These are phyloP conservation scores for Spodoptera frugiperda DNA, from an alignment of 1,140 invertebrate species.

Conservation along the genomic window DNA sequence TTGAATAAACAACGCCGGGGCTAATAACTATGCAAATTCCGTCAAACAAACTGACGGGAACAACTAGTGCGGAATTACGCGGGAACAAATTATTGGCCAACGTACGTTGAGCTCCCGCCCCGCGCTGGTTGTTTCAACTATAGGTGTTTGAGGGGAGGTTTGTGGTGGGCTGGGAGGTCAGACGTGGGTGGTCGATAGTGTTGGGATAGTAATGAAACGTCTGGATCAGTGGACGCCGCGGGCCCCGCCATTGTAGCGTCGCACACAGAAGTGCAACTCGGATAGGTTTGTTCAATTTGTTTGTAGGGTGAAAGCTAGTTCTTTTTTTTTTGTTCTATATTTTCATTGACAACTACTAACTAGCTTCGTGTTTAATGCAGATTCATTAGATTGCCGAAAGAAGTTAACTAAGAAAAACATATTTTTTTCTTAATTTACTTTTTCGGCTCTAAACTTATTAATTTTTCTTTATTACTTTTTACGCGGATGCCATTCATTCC, in stretches of 20 bases:
- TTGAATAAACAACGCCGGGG: conserved; percentile 42
- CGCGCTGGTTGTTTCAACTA: conserved; percentile 51
- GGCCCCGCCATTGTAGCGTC: conserved; percentile 44
- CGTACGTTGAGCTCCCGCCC: conserved; percentile 15
- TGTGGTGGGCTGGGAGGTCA: neutral
- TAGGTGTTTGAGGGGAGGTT: neutral
- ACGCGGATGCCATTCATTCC: too few relatives aligned
- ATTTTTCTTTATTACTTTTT: too few relatives aligned
- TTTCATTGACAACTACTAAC: too few relatives aligned
- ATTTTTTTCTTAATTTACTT: too few relatives aligned
- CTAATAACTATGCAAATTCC: conserved; percentile 71
- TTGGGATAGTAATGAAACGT: conserved; percentile 57
- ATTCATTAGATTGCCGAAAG: too few relatives aligned
- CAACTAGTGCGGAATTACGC: conserved; percentile 53
- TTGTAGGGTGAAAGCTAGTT: neutral
- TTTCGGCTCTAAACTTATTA: too few relatives aligned
- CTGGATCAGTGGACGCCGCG: conserved; percentile 58
- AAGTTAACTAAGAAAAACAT: too few relatives aligned
- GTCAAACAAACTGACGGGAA: conserved; percentile 63
- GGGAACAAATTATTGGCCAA: conserved; percentile 46
- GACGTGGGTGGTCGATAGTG: conserved; percentile 24
- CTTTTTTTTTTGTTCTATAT: neutral
- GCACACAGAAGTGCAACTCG: neutral
- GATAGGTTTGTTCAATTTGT: conserved; percentile 4
- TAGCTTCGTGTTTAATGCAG: too few relatives aligned